Conservation (phyloP, 2,113 vertebrate species). For the Hippolais icterina region DNA sequence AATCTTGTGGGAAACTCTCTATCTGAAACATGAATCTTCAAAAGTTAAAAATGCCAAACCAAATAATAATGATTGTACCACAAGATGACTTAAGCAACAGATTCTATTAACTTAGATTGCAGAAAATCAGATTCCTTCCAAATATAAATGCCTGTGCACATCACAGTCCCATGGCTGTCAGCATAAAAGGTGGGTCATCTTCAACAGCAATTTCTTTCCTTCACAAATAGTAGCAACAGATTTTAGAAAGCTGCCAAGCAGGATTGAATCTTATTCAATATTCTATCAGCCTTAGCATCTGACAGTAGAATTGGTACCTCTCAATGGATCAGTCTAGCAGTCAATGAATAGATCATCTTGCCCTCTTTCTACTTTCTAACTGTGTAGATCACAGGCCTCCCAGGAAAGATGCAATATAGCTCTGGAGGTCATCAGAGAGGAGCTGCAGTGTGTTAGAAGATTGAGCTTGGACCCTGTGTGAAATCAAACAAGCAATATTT, state of each 20-base stretch:
- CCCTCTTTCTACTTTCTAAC: not conserved
- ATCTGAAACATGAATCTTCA: not conserved
- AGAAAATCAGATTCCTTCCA: not conserved
- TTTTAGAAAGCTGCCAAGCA: not conserved
- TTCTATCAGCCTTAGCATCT: not conserved
- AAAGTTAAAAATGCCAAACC: not conserved
- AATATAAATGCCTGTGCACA: not conserved
- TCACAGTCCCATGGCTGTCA: not conserved
- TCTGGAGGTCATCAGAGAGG: not conserved
- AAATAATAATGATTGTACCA: not conserved
- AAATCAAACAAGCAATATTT: not conserved
- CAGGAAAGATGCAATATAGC: not conserved
- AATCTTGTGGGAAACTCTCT: not conserved
- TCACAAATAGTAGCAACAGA: not conserved
- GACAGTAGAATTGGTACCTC: not conserved
- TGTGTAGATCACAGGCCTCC: not conserved
- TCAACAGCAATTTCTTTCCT: not conserved
- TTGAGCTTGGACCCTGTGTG: not conserved
- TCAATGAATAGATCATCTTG: not conserved
- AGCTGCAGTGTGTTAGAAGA: not conserved
- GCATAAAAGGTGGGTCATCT: not conserved
- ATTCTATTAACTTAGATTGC: not conserved
- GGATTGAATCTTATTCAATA: not conserved
- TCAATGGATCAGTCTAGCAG: not conserved
- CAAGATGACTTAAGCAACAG: not conserved